Evolutionary conservation across 2,113 vertebrate genomes (phyloP), one percentile per base, ranked within the genome.

Genomic region (Pluvialis apricaria): DNA sequence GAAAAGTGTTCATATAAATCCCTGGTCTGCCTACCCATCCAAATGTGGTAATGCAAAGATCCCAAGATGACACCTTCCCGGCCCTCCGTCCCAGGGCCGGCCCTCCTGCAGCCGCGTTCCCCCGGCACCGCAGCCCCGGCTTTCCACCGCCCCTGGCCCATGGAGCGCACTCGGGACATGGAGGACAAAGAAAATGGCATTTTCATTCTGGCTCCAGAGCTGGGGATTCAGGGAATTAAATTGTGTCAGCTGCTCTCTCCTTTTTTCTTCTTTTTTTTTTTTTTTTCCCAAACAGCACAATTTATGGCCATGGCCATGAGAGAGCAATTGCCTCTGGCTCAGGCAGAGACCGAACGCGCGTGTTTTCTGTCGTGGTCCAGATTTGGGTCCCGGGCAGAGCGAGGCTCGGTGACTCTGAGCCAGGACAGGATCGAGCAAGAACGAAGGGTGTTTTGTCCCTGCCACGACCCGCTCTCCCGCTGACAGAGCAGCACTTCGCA

Each of bases 1-100:
- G 87, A 64, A 66, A 77, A 87, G 82, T 75, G 94, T 92, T 79
- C 32, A 51, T 85, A 77, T 82, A 82, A 97, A 94, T 58, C 92
- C 66, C 71, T 44, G 52, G 55, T 62, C 72, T 90, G 81, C 89
- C 92, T 75, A 82, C 94, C 97, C 94, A 90, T 96, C 97, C 93
- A 51, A 70, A 85, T 26, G 82, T 49, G 61, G 42, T 91, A 78
- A 70, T 60, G 71, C 60, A 75, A 85, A 84, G 90, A 42, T 45
- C 72, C 66, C 87, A 76, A 13, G 77, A 17, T 29, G 88, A 92
- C 96, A 91, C 76, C 10, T 36, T 31, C 86, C 47, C 14, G 2
- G 6, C 61, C 68, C 34, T 15, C 83, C 49, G 44, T 90, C 68
- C 82, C 1, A 5, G 22, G 76, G 88, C 45, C 44, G 21, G 20